A percentile compares a stretch with the other conserved stretches of the same genome.
Evolutionary conservation across 2,888 invertebrate species (phyloP).

Genomic region (Phragmatobia fuliginosa): DNA sequence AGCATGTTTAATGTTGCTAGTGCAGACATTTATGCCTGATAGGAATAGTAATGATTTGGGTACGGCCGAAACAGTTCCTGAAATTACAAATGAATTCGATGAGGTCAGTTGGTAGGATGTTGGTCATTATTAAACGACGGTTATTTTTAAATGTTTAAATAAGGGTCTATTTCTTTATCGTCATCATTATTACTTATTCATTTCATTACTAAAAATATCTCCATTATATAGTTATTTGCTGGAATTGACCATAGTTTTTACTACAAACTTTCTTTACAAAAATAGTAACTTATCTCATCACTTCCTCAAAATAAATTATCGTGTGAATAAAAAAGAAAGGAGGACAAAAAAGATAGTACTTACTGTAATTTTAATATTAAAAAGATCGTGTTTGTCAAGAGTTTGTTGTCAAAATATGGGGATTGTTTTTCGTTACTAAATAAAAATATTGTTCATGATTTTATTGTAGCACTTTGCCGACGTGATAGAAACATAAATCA

Average conservation of each 20-base stretch:
- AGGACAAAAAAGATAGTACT: neutral
- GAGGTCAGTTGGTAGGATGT: neutral
- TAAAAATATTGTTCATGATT: no score
- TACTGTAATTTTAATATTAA: neutral
- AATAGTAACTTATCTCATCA: neutral
- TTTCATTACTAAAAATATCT: neutral
- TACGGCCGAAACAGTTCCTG: neutral
- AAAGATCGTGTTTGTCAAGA: neutral
- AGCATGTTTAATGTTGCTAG: constrained; percentile 35
- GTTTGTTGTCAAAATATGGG: neutral
- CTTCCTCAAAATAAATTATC: neutral
- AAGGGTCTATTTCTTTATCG: neutral
- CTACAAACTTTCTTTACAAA: neutral
- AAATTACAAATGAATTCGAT: neutral
- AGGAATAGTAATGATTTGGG: constrained; percentile 29
- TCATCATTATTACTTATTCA: no score
- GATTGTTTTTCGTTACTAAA: neutral
- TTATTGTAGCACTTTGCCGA: no score
- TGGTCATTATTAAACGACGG: neutral
- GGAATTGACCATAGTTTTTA: neutral
- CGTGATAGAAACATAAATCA: no score
- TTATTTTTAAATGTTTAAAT: neutral
- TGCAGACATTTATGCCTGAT: constrained; percentile 17
- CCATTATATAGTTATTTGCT: neutral
- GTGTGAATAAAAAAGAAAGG: neutral